Conservation (phyloP, 2,113 vertebrate species). For the Gambusia holbrooki region DNA sequence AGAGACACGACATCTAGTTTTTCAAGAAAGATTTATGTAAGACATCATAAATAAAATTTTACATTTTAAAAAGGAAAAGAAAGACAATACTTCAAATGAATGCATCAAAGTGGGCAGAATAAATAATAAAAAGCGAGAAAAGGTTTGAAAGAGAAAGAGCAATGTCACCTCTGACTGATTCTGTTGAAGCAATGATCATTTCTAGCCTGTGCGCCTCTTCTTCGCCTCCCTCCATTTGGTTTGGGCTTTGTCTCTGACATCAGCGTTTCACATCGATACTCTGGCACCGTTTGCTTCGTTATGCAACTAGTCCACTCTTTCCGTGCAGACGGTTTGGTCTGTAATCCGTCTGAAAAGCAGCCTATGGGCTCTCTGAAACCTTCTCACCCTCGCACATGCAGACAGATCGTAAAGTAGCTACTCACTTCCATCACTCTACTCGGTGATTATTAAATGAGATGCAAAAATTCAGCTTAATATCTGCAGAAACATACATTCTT, state of each 20-base stretch:
- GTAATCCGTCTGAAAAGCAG: conserved; percentile 4
- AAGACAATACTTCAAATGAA: background rate
- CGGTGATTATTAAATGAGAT: background rate
- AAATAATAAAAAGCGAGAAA: background rate
- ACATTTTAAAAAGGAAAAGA: too few relatives aligned
- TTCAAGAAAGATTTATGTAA: too few relatives aligned
- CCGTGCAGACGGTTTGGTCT: background rate
- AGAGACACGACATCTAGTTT: too few relatives aligned
- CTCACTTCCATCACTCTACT: background rate
- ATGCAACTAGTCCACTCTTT: background rate
- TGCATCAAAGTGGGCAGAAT: background rate
- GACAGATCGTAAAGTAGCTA: background rate
- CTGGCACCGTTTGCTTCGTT: background rate
- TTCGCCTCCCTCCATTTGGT: background rate
- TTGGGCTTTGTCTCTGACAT: background rate
- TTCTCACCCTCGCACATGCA: background rate
- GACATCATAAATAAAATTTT: too few relatives aligned
- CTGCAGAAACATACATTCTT: background rate
- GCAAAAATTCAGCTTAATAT: background rate
- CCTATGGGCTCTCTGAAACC: background rate
- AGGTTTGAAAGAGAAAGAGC: background rate
- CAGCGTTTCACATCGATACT: background rate
- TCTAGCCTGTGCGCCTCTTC: background rate
- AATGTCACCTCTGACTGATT: background rate
- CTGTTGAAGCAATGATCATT: background rate